Conservation (phyloP, 2,113 vertebrate genomes). For the Pedetes capensis region DNA sequence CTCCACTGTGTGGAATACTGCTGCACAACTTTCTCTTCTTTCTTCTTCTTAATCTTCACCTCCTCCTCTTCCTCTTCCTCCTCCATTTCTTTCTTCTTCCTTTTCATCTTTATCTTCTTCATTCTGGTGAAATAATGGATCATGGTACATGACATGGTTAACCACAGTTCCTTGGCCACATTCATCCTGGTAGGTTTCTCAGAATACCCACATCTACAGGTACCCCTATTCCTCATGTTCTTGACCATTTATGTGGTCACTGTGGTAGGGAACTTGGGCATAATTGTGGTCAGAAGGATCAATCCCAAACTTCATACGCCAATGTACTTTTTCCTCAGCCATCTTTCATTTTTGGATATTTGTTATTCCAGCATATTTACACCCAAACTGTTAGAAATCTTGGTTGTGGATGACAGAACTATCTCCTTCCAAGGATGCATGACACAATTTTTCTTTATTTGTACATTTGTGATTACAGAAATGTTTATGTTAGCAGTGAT, state of each 20-base stretch:
- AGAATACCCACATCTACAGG: slow-evolving; percentile 27
- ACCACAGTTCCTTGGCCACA: slow-evolving; percentile 49
- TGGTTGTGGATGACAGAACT: slow-evolving; percentile 48
- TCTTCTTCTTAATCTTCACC: background rate
- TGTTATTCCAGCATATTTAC: slow-evolving; percentile 67
- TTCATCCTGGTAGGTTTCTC: slow-evolving; percentile 64
- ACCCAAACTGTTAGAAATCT: slow-evolving; percentile 58
- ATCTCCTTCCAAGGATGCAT: slow-evolving; percentile 67
- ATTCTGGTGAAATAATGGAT: no score
- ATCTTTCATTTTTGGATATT: slow-evolving; percentile 64
- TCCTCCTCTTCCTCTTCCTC: background rate
- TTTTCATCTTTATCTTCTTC: no score
- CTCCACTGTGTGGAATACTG: accelerated
- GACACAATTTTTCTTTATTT: slow-evolving; percentile 64
- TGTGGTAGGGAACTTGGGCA: slow-evolving; percentile 58
- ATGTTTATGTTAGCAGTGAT: slow-evolving; percentile 64
- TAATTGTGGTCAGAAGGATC: slow-evolving; percentile 45
- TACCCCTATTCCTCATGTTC: slow-evolving; percentile 41
- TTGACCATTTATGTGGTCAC: slow-evolving; percentile 47
- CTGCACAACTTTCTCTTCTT: background rate
- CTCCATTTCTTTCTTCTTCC: background rate
- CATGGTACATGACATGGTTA: background rate
- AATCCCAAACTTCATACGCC: slow-evolving; percentile 59
- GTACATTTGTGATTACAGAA: slow-evolving; percentile 56
- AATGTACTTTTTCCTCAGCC: slow-evolving; percentile 73